These are phyloP conservation scores for Drosophila santomea DNA, from an alignment of 1,140 invertebrate species.

Conservation along the genomic window DNA sequence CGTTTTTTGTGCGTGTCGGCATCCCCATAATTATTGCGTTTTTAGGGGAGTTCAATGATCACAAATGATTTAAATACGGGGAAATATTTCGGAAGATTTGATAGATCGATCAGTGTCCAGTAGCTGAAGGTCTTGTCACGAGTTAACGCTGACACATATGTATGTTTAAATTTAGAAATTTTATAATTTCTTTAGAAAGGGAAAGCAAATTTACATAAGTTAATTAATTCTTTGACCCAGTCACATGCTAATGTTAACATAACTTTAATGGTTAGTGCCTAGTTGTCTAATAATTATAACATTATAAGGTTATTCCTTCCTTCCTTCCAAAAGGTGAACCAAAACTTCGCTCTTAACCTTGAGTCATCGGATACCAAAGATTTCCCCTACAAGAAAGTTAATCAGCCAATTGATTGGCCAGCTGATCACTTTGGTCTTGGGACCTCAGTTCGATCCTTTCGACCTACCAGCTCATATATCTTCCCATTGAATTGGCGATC, in stretches of 20 bases:
- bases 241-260: neutral
- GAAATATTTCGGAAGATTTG: neutral
- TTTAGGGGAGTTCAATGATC: constrained; percentile 23
- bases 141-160: neutral
- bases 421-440: constrained; percentile 8
- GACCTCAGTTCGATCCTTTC: constrained; percentile 5
- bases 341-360: too few species aligned
- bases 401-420: constrained; percentile 5
- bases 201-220: neutral
- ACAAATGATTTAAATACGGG: constrained; percentile 7
- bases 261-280: too few species aligned
- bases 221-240: neutral
- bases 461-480: constrained; percentile 12
- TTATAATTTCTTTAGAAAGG: neutral
- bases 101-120: constrained; percentile 4
- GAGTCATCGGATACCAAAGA: neutral
- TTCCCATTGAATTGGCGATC: constrained; percentile 20
- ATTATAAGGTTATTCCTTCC: too few species aligned
- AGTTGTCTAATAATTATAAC: too few species aligned
- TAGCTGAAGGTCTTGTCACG: constrained; percentile 1
- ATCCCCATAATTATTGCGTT: constrained; percentile 14
- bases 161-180: neutral
- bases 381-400: neutral
- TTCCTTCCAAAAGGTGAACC: too few species aligned
- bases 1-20: constrained; percentile 3